A percentile compares a stretch with the other conserved stretches of the same genome.
phyloP scores from a whole-genome alignment of 2,113 vertebrate genomes.

The Barnardius zonarius region DNA sequence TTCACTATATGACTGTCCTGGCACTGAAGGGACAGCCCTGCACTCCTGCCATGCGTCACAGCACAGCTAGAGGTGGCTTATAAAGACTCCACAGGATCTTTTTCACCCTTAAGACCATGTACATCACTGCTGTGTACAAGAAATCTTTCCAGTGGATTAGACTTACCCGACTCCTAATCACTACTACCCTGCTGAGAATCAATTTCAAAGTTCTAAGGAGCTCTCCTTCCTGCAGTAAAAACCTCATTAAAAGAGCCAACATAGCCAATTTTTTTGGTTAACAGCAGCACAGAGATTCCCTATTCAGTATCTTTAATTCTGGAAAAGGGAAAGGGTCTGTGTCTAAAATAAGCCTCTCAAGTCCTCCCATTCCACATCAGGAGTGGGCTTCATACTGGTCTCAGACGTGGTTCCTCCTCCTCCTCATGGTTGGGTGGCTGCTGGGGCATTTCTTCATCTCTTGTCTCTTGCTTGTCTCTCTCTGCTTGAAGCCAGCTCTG shows the following conservation, averaged over 20 bases:
- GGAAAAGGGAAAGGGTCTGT: neutral
- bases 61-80: neutral
- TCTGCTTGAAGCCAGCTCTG: conserved; percentile 93
- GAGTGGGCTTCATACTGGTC: conserved; percentile 54
- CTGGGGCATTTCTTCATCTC: conserved; percentile 79
- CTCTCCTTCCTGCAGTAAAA: neutral
- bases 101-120: fast-evolving
- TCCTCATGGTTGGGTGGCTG: conserved; percentile 61
- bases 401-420: conserved; percentile 72
- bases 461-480: conserved; percentile 84
- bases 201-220: neutral
- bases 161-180: neutral
- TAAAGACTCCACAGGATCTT: neutral
- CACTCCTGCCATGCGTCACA: neutral
- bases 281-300: neutral
- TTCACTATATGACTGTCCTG: neutral
- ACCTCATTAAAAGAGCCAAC: neutral
- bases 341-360: neutral
- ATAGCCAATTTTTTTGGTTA: neutral
- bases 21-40: neutral
- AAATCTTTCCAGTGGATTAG: neutral
- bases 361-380: neutral
- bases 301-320: neutral
- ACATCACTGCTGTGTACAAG: neutral
- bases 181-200: neutral